Percentiles rank a stretch among this genome's conserved stretches.
Conservation (phyloP, 2,113 vertebrate species). For the Carassius auratus region DNA sequence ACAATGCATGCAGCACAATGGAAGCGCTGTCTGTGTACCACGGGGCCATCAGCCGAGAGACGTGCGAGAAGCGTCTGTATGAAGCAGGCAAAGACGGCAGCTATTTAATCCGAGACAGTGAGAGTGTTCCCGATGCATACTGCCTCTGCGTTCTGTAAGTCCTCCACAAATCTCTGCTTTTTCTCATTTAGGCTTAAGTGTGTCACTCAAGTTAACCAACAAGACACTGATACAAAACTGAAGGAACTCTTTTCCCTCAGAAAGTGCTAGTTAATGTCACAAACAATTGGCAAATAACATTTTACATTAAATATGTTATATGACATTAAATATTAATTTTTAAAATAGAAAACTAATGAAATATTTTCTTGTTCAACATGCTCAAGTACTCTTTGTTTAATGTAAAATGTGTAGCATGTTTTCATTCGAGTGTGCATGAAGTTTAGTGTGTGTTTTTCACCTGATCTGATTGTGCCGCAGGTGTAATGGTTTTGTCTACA, state of each 20-base stretch:
- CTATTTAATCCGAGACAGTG: conserved; percentile 83
- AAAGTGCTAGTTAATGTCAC: not conserved
- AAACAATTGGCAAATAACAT: not conserved
- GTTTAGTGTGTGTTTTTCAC: conserved; percentile 21
- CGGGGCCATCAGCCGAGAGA: conserved; percentile 75
- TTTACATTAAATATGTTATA: not conserved
- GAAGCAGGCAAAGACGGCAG: conserved; percentile 76
- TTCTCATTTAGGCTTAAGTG: conserved; percentile 22
- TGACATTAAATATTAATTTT: not conserved
- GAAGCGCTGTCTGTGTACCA: conserved; percentile 71
- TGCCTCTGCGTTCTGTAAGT: conserved; percentile 87
- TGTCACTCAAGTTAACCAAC: not conserved
- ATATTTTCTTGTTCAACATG: too few species aligned
- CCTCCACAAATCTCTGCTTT: conserved; percentile 33
- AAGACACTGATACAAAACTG: too few species aligned
- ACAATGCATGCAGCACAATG: conserved; percentile 33
- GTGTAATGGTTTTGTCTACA: conserved; percentile 78
- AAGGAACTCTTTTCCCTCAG: not conserved
- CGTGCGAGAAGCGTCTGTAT: conserved; percentile 73
- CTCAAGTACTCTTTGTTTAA: too few species aligned
- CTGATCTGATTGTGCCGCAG: conserved; percentile 57
- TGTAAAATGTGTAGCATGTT: not conserved
- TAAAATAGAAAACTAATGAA: too few species aligned
- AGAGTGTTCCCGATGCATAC: conserved; percentile 76
- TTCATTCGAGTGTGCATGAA: not conserved